Conservation (phyloP, 2,888 invertebrate species). For the Luperina testacea region DNA sequence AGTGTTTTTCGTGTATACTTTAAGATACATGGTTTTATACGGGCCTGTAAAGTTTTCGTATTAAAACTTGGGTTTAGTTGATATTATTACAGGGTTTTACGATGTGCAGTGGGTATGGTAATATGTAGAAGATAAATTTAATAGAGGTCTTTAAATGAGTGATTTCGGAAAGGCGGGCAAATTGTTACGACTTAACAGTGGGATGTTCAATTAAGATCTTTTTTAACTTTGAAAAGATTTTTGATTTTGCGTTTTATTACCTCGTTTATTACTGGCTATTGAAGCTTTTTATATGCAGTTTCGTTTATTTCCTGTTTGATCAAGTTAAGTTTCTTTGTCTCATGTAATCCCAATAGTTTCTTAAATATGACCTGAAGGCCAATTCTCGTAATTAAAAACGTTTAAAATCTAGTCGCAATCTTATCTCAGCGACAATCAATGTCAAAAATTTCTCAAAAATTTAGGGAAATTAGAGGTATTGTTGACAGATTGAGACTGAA, state of each 20-base stretch:
- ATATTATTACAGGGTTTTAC: slow-evolving; percentile 51
- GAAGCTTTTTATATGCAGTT: neutral
- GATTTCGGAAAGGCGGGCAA: slow-evolving; percentile 29
- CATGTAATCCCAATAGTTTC: neutral
- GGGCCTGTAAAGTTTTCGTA: slow-evolving; percentile 61
- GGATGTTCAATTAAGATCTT: slow-evolving; percentile 2
- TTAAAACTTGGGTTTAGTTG: slow-evolving; percentile 60
- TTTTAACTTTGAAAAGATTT: neutral
- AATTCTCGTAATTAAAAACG: neutral
- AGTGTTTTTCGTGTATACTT: slow-evolving; percentile 34
- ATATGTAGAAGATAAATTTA: slow-evolving; percentile 52
- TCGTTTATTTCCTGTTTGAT: neutral
- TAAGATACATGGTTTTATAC: slow-evolving; percentile 46
- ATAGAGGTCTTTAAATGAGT: slow-evolving; percentile 39
- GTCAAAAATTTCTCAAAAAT: neutral
- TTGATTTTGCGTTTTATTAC: neutral
- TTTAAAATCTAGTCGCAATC: neutral
- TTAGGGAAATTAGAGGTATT: neutral
- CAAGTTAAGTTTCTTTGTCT: neutral
- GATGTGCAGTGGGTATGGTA: slow-evolving; percentile 35
- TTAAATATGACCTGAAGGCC: neutral
- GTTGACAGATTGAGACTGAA: neutral
- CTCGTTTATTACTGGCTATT: neutral
- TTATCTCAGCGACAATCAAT: too few relatives aligned
- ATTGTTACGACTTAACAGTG: slow-evolving; percentile 28